Evolutionary conservation across 2,113 vertebrate genomes (phyloP).

Genomic region (Felis chaus): DNA sequence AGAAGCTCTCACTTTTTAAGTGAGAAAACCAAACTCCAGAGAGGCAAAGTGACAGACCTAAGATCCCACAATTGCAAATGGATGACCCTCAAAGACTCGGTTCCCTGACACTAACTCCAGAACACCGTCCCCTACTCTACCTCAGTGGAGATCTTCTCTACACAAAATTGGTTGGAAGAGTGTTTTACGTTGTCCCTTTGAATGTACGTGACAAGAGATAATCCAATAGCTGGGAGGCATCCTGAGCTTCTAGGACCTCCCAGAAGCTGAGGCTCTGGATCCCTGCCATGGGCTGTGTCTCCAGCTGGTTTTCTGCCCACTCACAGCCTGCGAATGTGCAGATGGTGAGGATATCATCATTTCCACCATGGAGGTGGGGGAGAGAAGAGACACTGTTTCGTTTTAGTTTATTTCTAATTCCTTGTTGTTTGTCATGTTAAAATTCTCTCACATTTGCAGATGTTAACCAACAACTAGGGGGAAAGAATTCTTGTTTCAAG

Average conservation of each 20-base stretch:
- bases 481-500: conserved; percentile 23
- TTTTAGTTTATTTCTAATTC: conserved; percentile 48
- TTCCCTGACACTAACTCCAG: neutral
- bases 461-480: conserved; percentile 48
- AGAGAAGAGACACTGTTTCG: conserved; percentile 37
- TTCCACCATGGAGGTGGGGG: conserved; percentile 57
- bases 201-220: neutral
- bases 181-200: neutral
- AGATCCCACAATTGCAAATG: neutral
- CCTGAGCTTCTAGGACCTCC: neutral
- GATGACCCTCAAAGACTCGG: neutral
- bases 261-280: conserved; percentile 46
- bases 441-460: conserved; percentile 62
- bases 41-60: neutral
- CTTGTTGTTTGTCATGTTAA: conserved; percentile 58
- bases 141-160: neutral
- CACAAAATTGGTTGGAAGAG: neutral
- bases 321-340: conserved; percentile 55
- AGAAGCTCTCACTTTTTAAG: neutral
- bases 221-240: conserved; percentile 12
- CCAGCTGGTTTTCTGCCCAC: conserved; percentile 72
- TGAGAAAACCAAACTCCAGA: neutral
- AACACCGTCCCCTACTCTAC: neutral
- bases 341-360: conserved; percentile 70
- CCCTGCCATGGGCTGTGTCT: conserved; percentile 1